Conservation (phyloP, 1,140 invertebrate species). For the Harlomillsia oculata region DNA sequence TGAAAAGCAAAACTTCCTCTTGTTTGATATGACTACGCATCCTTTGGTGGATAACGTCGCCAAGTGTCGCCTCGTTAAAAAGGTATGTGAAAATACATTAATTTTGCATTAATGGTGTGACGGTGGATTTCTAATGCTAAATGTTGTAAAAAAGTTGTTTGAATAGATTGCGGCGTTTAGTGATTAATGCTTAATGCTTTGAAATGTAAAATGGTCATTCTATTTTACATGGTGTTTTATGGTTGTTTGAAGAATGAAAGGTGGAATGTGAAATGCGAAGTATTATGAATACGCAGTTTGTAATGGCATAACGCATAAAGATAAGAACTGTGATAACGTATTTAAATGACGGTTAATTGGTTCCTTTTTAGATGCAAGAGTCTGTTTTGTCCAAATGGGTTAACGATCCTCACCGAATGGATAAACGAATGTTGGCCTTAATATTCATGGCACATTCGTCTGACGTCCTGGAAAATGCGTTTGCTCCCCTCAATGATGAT, state of each 20-base stretch:
- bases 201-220: too few species aligned
- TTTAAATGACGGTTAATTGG: too few species aligned
- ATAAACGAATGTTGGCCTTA: slow-evolving; percentile 81
- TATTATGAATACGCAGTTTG: too few species aligned
- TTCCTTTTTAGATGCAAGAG: slow-evolving; percentile 77
- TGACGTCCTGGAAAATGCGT: slow-evolving; percentile 99
- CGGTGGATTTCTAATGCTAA: background rate
- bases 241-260: too few species aligned
- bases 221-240: background rate
- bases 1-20: slow-evolving; percentile 98
- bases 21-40: slow-evolving; percentile 99
- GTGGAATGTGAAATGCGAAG: background rate
- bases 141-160: background rate
- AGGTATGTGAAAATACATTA: slow-evolving; percentile 49
- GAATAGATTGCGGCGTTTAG: too few species aligned
- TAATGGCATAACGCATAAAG: too few species aligned
- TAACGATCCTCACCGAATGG: slow-evolving; percentile 95
- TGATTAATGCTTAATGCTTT: too few species aligned
- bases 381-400: slow-evolving; percentile 82
- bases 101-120: background rate
- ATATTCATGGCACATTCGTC: slow-evolving; percentile 94
- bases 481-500: slow-evolving; percentile 93
- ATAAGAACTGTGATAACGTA: too few species aligned
- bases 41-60: slow-evolving; percentile 89
- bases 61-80: slow-evolving; percentile 96